Percentiles rank a stretch among this genome's conserved stretches.
Evolutionary conservation across 2,888 invertebrate species (phyloP).

Genomic region (Isoperla grammatica): DNA sequence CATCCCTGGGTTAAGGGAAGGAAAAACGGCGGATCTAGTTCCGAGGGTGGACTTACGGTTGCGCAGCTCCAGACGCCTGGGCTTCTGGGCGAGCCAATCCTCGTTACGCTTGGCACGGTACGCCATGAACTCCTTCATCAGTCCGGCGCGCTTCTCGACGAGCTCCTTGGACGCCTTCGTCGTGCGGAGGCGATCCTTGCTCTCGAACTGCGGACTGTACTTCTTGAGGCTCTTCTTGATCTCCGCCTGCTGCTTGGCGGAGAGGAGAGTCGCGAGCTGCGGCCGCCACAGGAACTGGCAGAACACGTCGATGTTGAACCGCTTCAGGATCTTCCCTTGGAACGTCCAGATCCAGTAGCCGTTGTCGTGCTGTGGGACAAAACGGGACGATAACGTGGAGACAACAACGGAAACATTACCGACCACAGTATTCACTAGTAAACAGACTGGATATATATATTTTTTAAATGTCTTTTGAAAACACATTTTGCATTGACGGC

Average conservation of each 20-base stretch:
- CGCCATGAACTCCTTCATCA: slow-evolving; percentile 81
- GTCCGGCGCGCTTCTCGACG: slow-evolving; percentile 82
- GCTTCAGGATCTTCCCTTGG: slow-evolving; percentile 72
- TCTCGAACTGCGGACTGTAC: slow-evolving; percentile 92
- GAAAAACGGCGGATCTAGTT: too few species aligned
- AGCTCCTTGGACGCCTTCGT: slow-evolving; percentile 92
- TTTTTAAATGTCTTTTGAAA: not conserved
- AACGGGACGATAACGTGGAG: not conserved
- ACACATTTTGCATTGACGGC: not conserved
- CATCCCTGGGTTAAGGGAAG: too few species aligned
- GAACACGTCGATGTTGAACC: slow-evolving; percentile 87
- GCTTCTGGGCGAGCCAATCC: slow-evolving; percentile 73
- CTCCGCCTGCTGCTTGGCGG: slow-evolving; percentile 83
- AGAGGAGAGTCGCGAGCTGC: slow-evolving; percentile 77
- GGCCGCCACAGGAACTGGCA: slow-evolving; percentile 96
- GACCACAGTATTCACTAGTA: not conserved
- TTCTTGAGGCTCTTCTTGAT: slow-evolving; percentile 97
- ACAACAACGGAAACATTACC: not conserved
- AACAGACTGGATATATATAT: not conserved
- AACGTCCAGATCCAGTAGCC: slow-evolving; percentile 98
- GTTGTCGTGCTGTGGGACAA: slow-evolving; percentile 49
- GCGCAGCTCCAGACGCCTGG: slow-evolving; percentile 75
- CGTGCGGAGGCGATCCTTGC: slow-evolving; percentile 89
- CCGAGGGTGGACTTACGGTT: slow-evolving; percentile 60
- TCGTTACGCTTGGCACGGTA: slow-evolving; percentile 69